Base-by-base conservation (phyloP, 1,140 invertebrate genomes). In the Papilio polyxenes region DNA sequence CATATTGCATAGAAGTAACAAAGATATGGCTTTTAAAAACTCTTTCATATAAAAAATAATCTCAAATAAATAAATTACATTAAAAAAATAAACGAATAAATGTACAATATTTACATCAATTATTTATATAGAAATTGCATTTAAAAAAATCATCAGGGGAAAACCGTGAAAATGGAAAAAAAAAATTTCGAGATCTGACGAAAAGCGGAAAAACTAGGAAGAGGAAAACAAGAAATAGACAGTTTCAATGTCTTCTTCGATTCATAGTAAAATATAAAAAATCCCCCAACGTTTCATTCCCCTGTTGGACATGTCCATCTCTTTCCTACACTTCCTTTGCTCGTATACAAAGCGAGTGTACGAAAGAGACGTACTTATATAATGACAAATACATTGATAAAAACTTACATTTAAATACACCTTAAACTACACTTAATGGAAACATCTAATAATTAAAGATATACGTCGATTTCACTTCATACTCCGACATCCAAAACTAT, bases 181-280 rank as follows among this genome's bases (percentile, higher is more conserved):
- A 75, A 86, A 81, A 85, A 78, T 75, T 82, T 75, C 89, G 89
- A 92, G 89, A 92, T 92, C 89, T 31, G 84, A 88, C 83, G 85
- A 86, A 85, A 88, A 90, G 88, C 88, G 87, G 23, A 88, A 88
- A 88, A 83, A 81, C 85, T 89, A 85, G 86, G 69, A 87, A 90
- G 83, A 91, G 89, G 87, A 88, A 90, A 79, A 87, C 83, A 84
- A 88, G 91, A 92, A 86, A 86, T 87, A 90, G 87, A 85, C 89
- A 90, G 88, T 88, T 87, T 91, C 87, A 90, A 91, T 91, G 89
- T 94, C 87, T 90, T 92, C 89, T 90, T 92, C 88, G 87, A 91
- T 93, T 92, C 91, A 90, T 93, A 92, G 91, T 93, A 92, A 92
- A 94, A 94, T 93, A 93, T 94, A 93, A 93, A 94, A 93, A 94